Evolutionary conservation across 2,113 vertebrate genomes (phyloP).

Genomic region (Oenanthe oenanthe): DNA sequence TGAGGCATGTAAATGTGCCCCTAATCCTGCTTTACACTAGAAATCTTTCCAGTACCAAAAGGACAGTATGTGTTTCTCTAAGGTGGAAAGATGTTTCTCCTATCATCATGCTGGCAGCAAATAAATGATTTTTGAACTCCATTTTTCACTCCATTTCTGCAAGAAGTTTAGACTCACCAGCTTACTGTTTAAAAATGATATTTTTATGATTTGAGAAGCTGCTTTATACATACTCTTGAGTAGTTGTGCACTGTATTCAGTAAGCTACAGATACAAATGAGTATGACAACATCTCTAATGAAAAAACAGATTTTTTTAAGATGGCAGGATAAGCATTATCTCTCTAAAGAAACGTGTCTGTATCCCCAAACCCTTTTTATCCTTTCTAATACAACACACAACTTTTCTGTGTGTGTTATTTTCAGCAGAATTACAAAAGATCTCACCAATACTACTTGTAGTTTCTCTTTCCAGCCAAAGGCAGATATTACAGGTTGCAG

Average conservation of each 20-base stretch:
- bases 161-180: neutral
- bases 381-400: neutral
- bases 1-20: slow-evolving; percentile 3
- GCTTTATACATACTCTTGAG: neutral
- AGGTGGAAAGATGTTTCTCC: neutral
- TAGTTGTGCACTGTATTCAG: neutral
- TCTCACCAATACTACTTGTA: neutral
- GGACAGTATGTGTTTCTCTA: slow-evolving; percentile 31
- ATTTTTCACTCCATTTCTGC: slow-evolving; percentile 18
- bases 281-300: neutral
- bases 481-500: neutral
- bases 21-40: neutral
- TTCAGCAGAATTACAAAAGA: neutral
- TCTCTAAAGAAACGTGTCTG: neutral
- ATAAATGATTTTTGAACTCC: slow-evolving; percentile 17
- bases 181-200: neutral
- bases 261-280: neutral
- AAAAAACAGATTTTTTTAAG: neutral
- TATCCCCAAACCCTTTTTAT: neutral
- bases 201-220: neutral
- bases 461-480: neutral
- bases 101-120: slow-evolving; percentile 29
- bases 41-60: slow-evolving; percentile 44
- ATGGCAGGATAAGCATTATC: neutral
- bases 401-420: neutral